Percentiles rank a stretch among this genome's conserved stretches.
phyloP scores from a whole-genome alignment of 2,888 invertebrate species.

The Scrobipalpa atriplicella region DNA sequence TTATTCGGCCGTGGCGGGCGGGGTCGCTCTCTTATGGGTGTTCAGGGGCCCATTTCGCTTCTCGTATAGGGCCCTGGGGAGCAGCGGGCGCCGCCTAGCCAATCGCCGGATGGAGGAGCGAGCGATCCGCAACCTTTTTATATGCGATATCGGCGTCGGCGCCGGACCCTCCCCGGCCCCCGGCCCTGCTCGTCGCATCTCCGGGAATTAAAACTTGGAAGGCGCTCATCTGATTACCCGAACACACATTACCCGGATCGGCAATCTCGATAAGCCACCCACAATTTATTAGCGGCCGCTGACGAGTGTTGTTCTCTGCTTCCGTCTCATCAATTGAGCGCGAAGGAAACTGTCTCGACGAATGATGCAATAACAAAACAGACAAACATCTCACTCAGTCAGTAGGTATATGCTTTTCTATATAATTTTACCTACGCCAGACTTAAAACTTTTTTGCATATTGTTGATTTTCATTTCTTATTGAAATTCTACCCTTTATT shows the following conservation, averaged over 20 bases:
- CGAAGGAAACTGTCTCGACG: background rate
- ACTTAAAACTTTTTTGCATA: background rate
- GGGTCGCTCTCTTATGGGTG: constrained; percentile 87
- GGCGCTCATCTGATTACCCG: constrained; percentile 77
- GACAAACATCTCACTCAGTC: background rate
- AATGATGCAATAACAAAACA: constrained; percentile 14
- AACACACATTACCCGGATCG: constrained; percentile 73
- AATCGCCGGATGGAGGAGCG: constrained; percentile 82
- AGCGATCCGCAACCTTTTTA: constrained; percentile 83
- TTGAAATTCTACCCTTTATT: constrained; percentile 5
- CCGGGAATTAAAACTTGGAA: constrained; percentile 78
- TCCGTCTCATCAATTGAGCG: constrained; percentile 13
- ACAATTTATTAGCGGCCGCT: constrained; percentile 69
- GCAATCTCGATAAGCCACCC: constrained; percentile 74
- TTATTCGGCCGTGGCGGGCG: constrained; percentile 85
- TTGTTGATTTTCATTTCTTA: constrained; percentile 1
- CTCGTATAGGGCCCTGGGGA: constrained; percentile 85
- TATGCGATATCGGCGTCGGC: constrained; percentile 77
- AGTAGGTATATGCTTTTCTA: background rate
- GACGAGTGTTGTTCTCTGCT: constrained; percentile 62
- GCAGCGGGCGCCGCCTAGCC: constrained; percentile 85
- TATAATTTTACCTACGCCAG: background rate
- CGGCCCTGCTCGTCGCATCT: constrained; percentile 49
- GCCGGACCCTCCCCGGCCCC: constrained; percentile 63
- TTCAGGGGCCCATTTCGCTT: constrained; percentile 86